phyloP scores from a whole-genome alignment of 2,888 invertebrate genomes.

The Clunio marinus region DNA sequence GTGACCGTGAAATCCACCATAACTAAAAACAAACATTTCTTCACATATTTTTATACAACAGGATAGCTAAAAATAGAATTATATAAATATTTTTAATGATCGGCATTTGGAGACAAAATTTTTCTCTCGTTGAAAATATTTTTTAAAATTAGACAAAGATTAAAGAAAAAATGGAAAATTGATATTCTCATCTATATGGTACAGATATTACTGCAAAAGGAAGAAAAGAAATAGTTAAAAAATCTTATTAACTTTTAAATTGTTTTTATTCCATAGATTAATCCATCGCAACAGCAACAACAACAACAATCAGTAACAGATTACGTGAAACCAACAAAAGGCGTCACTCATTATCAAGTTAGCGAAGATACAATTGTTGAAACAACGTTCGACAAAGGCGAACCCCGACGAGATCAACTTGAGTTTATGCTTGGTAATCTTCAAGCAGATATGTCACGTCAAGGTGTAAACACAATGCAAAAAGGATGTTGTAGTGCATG shows the following conservation, averaged over 20 bases:
- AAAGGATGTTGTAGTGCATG: constrained; percentile 99
- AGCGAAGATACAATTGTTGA: constrained; percentile 45
- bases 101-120: background rate
- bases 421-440: constrained; percentile 58
- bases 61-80: constrained; percentile 8
- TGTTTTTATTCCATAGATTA: constrained; percentile 21
- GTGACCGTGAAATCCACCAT: no score
- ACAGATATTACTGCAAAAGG: no score
- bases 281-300: constrained; percentile 47
- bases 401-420: constrained; percentile 50
- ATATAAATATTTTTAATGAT: constrained; percentile 4
- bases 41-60: background rate
- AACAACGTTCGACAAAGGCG: constrained; percentile 47
- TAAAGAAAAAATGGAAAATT: no score
- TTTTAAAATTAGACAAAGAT: background rate
- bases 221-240: no score
- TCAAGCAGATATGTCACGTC: constrained; percentile 96
- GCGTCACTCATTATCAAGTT: constrained; percentile 48
- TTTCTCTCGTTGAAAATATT: background rate
- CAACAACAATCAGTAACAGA: constrained; percentile 65
- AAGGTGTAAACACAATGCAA: constrained; percentile 97
- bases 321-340: constrained; percentile 66
- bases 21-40: no score
- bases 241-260: no score
- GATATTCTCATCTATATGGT: no score